Base-by-base conservation (phyloP, 2,888 invertebrate species). In the Asteroscopus sphinx region DNA sequence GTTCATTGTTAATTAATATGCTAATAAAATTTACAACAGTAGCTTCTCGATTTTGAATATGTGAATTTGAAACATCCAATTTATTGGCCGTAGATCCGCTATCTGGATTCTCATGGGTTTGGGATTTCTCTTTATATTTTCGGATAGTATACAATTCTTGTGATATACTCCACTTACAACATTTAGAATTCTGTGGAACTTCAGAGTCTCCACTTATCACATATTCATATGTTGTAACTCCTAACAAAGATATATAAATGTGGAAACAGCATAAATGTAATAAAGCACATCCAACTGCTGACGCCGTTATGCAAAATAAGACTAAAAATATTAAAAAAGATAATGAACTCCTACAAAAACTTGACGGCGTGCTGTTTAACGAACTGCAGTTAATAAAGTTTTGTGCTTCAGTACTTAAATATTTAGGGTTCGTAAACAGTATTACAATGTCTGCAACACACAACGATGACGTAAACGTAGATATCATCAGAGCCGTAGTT, bases 151-250 rank as follows among this genome's bases (percentile, higher is more conserved):
- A 74, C 41, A 62, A 61, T 28, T 77, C 77, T 46, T 77, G 79
- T 35, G 77, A 72, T 30, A 83, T 64, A 67, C 78, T 80, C 7
- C 77, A 73, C 61, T 69, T 81, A 67, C 81, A 81, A 69, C 85
- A 85, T 47, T 70, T 75, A 49, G 73, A 81, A 44, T 68, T 70
- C 32, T 63, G 76, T 25, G 79, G 65, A 37, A 71, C 71, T 72
- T 81, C 83, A 1, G 79, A 77, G 36, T 82, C 83, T 51, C 79
- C 77, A 71, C 82, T 87, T 48, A 90, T 83, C 60, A 98, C 97
- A 88, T 98, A 98, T 84, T 98, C 98, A 91, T 98, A 98, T 0
- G 98, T 98, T 15, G 98, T 98, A 39, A 98, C 94, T 1, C 98
- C 98, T 77, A 98, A 91, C 73, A 96, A 95, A 2, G 96, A 96